These are phyloP conservation scores for Brotula barbata DNA, from an alignment of 2,797 vertebrate genomes.

Conservation along the genomic window DNA sequence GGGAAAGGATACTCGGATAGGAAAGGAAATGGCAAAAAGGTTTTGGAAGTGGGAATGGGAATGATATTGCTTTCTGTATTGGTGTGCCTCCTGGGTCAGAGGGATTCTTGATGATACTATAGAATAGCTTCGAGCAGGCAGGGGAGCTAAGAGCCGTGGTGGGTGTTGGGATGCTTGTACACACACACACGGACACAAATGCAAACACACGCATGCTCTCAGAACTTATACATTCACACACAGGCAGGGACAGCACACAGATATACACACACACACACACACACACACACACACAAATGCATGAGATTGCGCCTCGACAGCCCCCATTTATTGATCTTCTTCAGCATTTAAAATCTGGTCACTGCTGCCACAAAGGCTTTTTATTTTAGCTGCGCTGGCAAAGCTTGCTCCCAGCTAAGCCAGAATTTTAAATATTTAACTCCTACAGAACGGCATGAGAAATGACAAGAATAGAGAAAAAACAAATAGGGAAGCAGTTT, in stretches of 20 bases:
- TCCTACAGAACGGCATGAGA: constrained; percentile 82
- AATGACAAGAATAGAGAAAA: constrained; percentile 73
- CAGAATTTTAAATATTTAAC: constrained; percentile 88
- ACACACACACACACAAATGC: constrained; percentile 65
- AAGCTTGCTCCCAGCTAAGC: constrained; percentile 73
- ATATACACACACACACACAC: constrained; percentile 22
- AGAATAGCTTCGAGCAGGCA: constrained; percentile 85
- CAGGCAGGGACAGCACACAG: constrained; percentile 60
- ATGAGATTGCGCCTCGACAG: constrained; percentile 79
- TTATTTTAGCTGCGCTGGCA: constrained; percentile 91
- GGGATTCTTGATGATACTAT: constrained; percentile 86
- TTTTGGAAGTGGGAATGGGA: constrained; percentile 72
- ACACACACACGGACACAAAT: constrained; percentile 28
- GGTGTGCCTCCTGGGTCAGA: constrained; percentile 82
- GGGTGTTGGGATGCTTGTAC: constrained; percentile 51
- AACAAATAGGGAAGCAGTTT: constrained; percentile 54
- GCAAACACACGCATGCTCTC: constrained; percentile 65
- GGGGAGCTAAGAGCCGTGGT: constrained; percentile 59
- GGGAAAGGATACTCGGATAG: constrained; percentile 52
- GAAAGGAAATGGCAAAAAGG: constrained; percentile 62
- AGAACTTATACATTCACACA: constrained; percentile 65
- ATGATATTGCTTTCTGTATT: constrained; percentile 82
- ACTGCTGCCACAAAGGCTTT: constrained; percentile 87
- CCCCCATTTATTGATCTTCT: constrained; percentile 89
- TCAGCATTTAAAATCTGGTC: constrained; percentile 95